phyloP scores from a whole-genome alignment of 2,888 invertebrate genomes.

The Platynereis dumerilii region DNA sequence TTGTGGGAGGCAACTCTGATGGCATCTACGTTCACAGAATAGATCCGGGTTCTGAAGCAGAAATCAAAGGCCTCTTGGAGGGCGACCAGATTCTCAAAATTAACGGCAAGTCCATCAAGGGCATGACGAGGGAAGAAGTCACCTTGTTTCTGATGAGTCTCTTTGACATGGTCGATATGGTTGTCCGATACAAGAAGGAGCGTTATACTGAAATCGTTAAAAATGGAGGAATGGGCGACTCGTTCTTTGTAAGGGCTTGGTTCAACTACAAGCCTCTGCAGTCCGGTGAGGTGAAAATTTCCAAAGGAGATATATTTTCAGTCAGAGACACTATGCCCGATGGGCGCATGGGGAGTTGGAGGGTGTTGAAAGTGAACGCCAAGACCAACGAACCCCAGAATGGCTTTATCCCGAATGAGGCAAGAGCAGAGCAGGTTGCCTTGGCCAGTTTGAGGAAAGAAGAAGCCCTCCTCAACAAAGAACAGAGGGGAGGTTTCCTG shows the following conservation, averaged over 20 bases:
- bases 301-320: slow-evolving; percentile 37
- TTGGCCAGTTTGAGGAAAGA: slow-evolving; percentile 15
- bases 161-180: slow-evolving; percentile 15
- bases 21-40: slow-evolving; percentile 37
- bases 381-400: slow-evolving; percentile 22
- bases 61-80: slow-evolving; percentile 31
- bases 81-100: slow-evolving; percentile 38
- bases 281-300: slow-evolving; percentile 32
- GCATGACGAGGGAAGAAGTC: slow-evolving; percentile 38
- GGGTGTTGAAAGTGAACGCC: slow-evolving; percentile 30
- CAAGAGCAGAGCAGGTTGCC: slow-evolving; percentile 36
- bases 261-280: slow-evolving; percentile 30
- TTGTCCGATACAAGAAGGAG: slow-evolving; percentile 29
- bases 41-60: slow-evolving; percentile 28
- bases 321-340: slow-evolving; percentile 38
- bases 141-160: slow-evolving; percentile 23
- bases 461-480: slow-evolving; percentile 26
- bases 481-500: slow-evolving; percentile 32
- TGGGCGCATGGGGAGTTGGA: slow-evolving; percentile 36
- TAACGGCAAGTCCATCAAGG: slow-evolving; percentile 23
- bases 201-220: slow-evolving; percentile 28
- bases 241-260: slow-evolving; percentile 36
- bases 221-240: slow-evolving; percentile 35
- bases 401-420: slow-evolving; percentile 38
- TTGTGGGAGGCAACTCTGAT: slow-evolving; percentile 41